These are phyloP conservation scores for Glareola pratincola DNA, from an alignment of 2,113 vertebrate species.

Conservation along the genomic window DNA sequence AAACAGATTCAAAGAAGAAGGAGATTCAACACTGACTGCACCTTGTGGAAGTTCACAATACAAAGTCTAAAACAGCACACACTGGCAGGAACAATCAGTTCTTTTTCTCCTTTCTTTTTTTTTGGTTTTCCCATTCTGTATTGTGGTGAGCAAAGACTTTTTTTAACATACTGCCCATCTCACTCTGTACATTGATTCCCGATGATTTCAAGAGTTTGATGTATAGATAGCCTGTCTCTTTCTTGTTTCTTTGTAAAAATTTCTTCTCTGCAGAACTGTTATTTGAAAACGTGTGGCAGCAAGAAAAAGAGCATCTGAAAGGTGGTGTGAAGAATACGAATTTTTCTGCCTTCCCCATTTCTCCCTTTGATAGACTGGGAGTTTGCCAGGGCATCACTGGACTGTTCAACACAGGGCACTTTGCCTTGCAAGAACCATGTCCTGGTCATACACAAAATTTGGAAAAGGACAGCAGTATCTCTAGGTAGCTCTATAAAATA, in stretches of 20 bases:
- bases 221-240: background rate
- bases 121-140: background rate
- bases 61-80: background rate
- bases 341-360: background rate
- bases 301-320: background rate
- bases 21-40: background rate
- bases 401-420: background rate
- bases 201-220: background rate
- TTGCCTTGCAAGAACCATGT: background rate
- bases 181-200: background rate
- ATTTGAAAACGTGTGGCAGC: background rate
- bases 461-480: background rate
- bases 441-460: background rate
- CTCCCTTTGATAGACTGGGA: background rate
- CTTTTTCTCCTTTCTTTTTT: background rate
- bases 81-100: background rate
- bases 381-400: background rate
- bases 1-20: background rate
- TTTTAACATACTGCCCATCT: constrained; percentile 9
- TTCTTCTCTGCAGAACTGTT: constrained; percentile 5
- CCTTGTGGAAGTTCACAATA: background rate
- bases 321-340: background rate
- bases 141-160: background rate
- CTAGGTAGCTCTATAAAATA: background rate
- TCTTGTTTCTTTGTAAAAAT: constrained; percentile 19